These are phyloP conservation scores for Chamaetylas fuelleborni DNA, from an alignment of 2,113 vertebrate species.

Conservation along the genomic window DNA sequence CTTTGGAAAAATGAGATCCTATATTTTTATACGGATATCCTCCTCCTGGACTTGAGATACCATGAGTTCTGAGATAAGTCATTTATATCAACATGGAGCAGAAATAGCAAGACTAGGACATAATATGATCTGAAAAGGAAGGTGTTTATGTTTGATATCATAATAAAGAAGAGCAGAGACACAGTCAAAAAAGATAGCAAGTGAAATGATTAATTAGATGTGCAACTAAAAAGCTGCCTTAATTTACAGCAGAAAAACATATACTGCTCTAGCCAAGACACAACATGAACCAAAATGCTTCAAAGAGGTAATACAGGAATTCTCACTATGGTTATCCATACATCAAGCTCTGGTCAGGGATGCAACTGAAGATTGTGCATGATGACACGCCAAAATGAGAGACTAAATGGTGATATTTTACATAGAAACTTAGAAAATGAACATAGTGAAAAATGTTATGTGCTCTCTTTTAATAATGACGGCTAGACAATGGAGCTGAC, in stretches of 20 bases:
- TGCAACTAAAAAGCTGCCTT: background rate
- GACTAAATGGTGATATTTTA: background rate
- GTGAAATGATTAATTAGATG: background rate
- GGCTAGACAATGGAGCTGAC: background rate
- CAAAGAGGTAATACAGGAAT: background rate
- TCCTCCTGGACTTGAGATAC: background rate
- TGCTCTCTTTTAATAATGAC: background rate
- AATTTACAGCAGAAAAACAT: background rate
- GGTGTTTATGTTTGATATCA: background rate
- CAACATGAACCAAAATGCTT: background rate
- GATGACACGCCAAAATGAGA: background rate
- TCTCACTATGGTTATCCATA: background rate
- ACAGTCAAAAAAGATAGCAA: background rate
- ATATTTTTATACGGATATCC: background rate
- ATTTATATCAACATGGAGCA: background rate
- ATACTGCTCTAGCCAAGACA: background rate
- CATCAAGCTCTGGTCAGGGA: background rate
- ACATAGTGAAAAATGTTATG: background rate
- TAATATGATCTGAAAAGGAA: background rate
- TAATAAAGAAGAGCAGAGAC: background rate
- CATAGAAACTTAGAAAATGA: background rate
- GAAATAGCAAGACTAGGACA: background rate
- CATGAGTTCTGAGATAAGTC: background rate
- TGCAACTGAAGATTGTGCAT: background rate
- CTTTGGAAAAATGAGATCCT: background rate